A percentile compares a stretch with the other conserved stretches of the same genome.
phyloP scores from a whole-genome alignment of 1,140 invertebrate species.

The Calosoma granatense region DNA sequence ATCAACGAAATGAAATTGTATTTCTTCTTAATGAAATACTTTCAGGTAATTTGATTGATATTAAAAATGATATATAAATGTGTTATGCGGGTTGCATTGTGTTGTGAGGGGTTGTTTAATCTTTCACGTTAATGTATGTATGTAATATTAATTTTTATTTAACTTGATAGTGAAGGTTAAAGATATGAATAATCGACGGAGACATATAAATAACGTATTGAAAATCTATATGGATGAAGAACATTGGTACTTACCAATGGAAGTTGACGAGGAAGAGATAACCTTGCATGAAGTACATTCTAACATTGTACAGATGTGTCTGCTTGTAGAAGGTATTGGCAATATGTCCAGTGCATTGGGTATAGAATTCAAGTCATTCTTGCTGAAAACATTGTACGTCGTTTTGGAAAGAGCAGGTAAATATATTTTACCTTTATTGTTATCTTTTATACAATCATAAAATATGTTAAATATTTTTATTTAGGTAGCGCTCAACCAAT shows the following conservation, averaged over 20 bases:
- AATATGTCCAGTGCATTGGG: constrained; percentile 40
- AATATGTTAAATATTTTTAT: too few species aligned
- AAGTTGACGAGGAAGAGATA: constrained; percentile 27
- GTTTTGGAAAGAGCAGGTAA: constrained; percentile 54
- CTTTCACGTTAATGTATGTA: too few species aligned
- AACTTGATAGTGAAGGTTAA: too few species aligned
- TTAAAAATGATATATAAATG: too few species aligned
- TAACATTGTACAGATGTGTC: constrained; percentile 48
- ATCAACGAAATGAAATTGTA: constrained; percentile 41
- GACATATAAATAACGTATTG: too few species aligned
- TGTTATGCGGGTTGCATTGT: too few species aligned
- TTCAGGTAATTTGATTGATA: constrained; percentile 37
- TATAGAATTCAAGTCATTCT: constrained; percentile 40
- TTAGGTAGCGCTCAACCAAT: constrained; percentile 46
- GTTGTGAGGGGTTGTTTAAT: too few species aligned
- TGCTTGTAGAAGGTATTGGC: constrained; percentile 52
- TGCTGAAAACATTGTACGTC: constrained; percentile 54
- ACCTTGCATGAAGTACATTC: constrained; percentile 40
- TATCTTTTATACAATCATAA: constrained; percentile 12
- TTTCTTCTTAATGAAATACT: constrained; percentile 43
- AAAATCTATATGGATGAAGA: constrained; percentile 39
- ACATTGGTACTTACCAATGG: constrained; percentile 46
- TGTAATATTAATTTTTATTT: too few species aligned
- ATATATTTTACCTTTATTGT: too few species aligned
- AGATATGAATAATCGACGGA: too few species aligned